Percentiles rank a stretch among this genome's conserved stretches.
These are phyloP conservation scores for Sinotaia quadrata DNA, from an alignment of 2,888 invertebrate species.

Conservation along the genomic window DNA sequence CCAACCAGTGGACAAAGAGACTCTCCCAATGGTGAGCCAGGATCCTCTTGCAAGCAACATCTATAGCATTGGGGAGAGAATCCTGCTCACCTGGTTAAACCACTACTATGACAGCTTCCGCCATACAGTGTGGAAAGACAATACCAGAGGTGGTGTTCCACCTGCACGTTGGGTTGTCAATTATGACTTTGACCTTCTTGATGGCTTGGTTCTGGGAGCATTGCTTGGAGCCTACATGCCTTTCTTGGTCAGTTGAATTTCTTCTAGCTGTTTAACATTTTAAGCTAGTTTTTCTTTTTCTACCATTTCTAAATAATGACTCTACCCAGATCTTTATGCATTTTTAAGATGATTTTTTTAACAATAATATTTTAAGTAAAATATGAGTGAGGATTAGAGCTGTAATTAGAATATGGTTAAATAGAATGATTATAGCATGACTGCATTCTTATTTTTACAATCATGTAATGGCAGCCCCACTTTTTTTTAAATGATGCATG, in stretches of 20 bases:
- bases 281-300: too few species aligned
- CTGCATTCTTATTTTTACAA: background rate
- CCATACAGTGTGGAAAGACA: conserved; percentile 63
- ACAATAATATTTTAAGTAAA: too few species aligned
- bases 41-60: conserved; percentile 71
- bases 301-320: too few species aligned
- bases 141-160: conserved; percentile 67
- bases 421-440: background rate
- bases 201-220: conserved; percentile 70
- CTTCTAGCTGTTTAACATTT: too few species aligned
- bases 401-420: too few species aligned
- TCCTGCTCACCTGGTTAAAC: conserved; percentile 71
- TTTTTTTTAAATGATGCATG: background rate
- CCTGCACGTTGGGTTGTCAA: conserved; percentile 72
- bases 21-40: conserved; percentile 65
- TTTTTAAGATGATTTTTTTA: too few species aligned
- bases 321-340: too few species aligned
- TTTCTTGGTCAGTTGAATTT: conserved; percentile 70
- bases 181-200: conserved; percentile 72
- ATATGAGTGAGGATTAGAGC: too few species aligned
- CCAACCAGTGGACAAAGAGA: conserved; percentile 56
- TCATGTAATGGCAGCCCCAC: too few species aligned
- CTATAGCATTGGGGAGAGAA: conserved; percentile 69
- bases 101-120: conserved; percentile 70
- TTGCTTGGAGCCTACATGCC: conserved; percentile 71